phyloP scores from a whole-genome alignment of 2,113 vertebrate species.

The Cettia cetti region DNA sequence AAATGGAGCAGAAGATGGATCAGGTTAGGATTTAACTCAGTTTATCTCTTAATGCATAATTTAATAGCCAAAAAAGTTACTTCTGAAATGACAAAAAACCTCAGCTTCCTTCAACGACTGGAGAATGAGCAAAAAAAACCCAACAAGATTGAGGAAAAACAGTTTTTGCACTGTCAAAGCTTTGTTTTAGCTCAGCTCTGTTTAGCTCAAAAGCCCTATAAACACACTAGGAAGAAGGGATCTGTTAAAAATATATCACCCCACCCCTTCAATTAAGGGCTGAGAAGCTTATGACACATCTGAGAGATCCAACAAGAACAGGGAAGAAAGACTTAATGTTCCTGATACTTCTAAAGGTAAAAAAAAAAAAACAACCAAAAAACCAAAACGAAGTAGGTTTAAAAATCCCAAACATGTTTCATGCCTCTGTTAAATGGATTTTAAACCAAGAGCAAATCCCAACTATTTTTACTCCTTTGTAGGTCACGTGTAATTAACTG shows the following conservation, averaged over 20 bases:
- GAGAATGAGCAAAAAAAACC: neutral
- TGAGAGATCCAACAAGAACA: slow-evolving; percentile 54
- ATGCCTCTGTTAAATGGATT: slow-evolving; percentile 10
- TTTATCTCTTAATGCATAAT: neutral
- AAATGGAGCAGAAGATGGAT: slow-evolving; percentile 18
- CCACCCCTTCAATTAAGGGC: slow-evolving; percentile 61
- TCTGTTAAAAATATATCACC: slow-evolving; percentile 66
- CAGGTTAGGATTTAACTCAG: neutral
- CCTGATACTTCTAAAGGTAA: slow-evolving; percentile 37
- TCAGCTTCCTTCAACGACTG: neutral
- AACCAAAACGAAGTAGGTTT: neutral
- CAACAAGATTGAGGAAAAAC: neutral
- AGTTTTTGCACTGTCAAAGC: neutral
- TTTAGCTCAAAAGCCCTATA: slow-evolving; percentile 57
- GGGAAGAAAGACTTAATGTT: slow-evolving; percentile 36
- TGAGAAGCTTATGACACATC: slow-evolving; percentile 62
- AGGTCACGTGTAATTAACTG: slow-evolving; percentile 45
- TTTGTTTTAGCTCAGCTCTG: slow-evolving; percentile 29
- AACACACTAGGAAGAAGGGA: slow-evolving; percentile 52
- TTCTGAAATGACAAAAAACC: neutral
- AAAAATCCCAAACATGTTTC: neutral
- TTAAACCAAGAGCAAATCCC: neutral
- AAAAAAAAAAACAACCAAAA: neutral
- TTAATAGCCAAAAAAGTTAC: slow-evolving; percentile 2
- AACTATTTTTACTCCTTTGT: slow-evolving; percentile 35